Conservation (phyloP, 2,113 vertebrate species). For the Alligator mississippiensis region DNA sequence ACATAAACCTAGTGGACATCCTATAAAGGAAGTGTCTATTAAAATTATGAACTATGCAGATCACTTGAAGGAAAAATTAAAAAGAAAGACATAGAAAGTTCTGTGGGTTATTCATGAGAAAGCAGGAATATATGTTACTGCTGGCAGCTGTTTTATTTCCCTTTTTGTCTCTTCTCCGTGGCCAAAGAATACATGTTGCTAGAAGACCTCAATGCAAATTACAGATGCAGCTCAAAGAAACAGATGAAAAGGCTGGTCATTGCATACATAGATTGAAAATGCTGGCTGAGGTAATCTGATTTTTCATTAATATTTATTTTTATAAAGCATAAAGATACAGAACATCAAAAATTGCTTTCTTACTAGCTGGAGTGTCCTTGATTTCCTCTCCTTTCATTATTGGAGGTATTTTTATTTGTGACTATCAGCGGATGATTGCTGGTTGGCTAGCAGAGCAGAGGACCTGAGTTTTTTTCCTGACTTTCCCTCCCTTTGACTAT, state of each 20-base stretch:
- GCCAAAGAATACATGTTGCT: background rate
- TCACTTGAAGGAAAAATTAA: background rate
- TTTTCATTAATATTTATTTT: background rate
- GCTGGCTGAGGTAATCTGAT: too few relatives aligned
- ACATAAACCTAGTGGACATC: background rate
- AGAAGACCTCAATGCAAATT: background rate
- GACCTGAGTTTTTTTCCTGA: background rate
- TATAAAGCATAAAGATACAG: background rate
- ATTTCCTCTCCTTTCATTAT: background rate
- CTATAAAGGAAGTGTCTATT: background rate
- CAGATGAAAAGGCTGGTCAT: background rate
- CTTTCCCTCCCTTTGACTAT: background rate
- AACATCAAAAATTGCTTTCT: background rate
- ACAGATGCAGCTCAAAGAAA: background rate
- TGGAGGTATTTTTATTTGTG: background rate
- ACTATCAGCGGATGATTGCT: background rate
- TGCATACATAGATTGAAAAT: background rate
- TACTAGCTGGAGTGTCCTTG: background rate
- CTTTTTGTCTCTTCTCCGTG: background rate
- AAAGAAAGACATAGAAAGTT: background rate
- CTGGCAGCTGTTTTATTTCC: background rate
- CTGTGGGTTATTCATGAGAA: background rate
- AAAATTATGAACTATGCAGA: background rate
- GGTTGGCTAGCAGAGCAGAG: background rate
- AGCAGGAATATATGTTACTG: background rate